A percentile compares a stretch with the other conserved stretches of the same genome.
Evolutionary conservation across 2,888 invertebrate genomes (phyloP).

Genomic region (Drosophila nigricruria): DNA sequence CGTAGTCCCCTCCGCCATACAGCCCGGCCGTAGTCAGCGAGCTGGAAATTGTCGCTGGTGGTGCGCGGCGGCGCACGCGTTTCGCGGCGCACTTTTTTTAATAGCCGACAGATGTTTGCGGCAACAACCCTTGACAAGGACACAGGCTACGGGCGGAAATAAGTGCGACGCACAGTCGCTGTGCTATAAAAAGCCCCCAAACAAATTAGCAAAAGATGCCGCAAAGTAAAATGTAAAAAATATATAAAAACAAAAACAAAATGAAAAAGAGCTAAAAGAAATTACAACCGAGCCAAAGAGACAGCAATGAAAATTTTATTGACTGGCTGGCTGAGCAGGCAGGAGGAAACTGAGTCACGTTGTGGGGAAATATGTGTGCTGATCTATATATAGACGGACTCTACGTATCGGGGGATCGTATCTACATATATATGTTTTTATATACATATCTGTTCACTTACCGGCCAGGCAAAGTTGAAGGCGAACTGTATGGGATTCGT

Average conservation of each 20-base stretch:
- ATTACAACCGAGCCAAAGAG: slow-evolving; percentile 38
- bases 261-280: slow-evolving; percentile 30
- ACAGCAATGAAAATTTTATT: slow-evolving; percentile 53
- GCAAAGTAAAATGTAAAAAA: slow-evolving; percentile 25
- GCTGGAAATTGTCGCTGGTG: slow-evolving; percentile 72
- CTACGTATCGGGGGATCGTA: slow-evolving; percentile 10
- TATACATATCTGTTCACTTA: slow-evolving; percentile 87
- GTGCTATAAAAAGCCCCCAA: slow-evolving; percentile 74
- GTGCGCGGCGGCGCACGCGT: slow-evolving; percentile 69
- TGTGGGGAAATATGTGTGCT: slow-evolving; percentile 15
- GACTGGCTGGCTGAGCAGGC: slow-evolving; percentile 45
- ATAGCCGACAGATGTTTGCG: slow-evolving; percentile 84
- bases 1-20: slow-evolving; percentile 12
- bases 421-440: not conserved
- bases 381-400: slow-evolving; percentile 53
- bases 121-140: slow-evolving; percentile 77
- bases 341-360: slow-evolving; percentile 25
- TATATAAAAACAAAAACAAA: not conserved
- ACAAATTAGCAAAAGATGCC: slow-evolving; percentile 70
- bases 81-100: slow-evolving; percentile 72
- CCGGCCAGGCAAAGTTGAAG: slow-evolving; percentile 99
- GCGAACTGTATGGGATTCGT: slow-evolving; percentile 95
- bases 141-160: slow-evolving; percentile 64
- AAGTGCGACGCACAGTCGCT: slow-evolving; percentile 37
- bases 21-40: slow-evolving; percentile 45